Percentiles rank a stretch among this genome's conserved stretches.
Conservation (phyloP, 1,140 invertebrate genomes). For the Phthorimaea operculella region DNA sequence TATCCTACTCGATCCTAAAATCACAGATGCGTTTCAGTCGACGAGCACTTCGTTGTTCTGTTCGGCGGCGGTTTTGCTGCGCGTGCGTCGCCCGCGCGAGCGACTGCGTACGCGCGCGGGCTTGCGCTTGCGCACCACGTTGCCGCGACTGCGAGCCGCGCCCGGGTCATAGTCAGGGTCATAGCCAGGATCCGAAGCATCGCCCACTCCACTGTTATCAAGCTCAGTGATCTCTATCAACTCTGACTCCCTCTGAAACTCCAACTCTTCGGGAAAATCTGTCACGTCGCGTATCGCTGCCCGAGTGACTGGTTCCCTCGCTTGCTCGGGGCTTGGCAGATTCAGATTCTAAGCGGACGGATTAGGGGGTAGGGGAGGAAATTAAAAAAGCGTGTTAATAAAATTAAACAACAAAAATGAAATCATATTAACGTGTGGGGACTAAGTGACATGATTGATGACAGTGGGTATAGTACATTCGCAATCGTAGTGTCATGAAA, state of each 20-base stretch:
- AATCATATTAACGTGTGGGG: constrained; percentile 43
- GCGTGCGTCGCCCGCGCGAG: constrained; percentile 47
- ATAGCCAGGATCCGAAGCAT: constrained; percentile 44
- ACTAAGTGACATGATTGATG: constrained; percentile 42
- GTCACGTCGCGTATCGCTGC: constrained; percentile 43
- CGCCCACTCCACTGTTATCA: constrained; percentile 34
- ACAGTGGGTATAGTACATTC: too few species aligned
- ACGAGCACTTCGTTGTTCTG: constrained; percentile 36
- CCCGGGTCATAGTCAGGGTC: constrained; percentile 50
- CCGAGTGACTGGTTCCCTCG: constrained; percentile 22
- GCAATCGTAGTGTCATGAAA: too few species aligned
- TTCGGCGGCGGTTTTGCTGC: constrained; percentile 43
- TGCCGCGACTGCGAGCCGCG: constrained; percentile 46
- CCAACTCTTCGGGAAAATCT: constrained; percentile 43
- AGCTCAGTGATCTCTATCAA: constrained; percentile 52
- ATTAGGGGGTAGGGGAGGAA: constrained; percentile 37
- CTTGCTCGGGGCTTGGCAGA: constrained; percentile 49
- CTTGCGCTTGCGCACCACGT: constrained; percentile 49
- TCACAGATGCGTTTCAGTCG: constrained; percentile 53
- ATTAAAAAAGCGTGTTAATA: constrained; percentile 70
- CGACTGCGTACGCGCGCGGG: constrained; percentile 41
- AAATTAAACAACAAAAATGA: constrained; percentile 66
- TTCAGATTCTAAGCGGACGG: constrained; percentile 59
- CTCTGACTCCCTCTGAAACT: constrained; percentile 36
- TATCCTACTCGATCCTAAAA: constrained; percentile 19